A percentile compares a stretch with the other conserved stretches of the same genome.
phyloP scores from a whole-genome alignment of 2,113 vertebrate species.

The Egretta garzetta region DNA sequence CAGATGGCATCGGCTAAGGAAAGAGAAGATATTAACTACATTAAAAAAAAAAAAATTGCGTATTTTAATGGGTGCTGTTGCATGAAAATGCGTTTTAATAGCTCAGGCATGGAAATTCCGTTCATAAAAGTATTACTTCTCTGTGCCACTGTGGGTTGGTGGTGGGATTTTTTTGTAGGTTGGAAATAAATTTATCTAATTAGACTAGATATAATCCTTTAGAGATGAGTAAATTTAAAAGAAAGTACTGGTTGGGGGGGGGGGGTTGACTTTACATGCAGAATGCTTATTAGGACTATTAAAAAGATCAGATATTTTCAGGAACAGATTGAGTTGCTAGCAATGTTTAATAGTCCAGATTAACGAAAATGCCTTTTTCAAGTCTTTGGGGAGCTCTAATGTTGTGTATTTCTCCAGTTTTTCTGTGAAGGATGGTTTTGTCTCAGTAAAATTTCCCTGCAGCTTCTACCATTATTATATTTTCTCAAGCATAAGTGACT shows the following conservation, averaged over 20 bases:
- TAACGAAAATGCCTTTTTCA: not conserved
- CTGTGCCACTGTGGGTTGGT: not conserved
- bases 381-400: not conserved
- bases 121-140: not conserved
- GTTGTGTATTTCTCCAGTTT: not conserved
- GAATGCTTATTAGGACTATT: not conserved
- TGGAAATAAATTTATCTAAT: not conserved
- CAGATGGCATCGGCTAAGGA: not conserved
- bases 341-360: not conserved
- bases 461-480: not conserved
- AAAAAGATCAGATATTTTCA: not conserved
- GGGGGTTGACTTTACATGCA: not conserved
- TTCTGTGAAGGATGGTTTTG: not conserved
- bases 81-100: not conserved
- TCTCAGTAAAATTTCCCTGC: not conserved
- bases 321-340: not conserved
- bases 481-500: not conserved
- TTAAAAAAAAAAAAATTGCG: not conserved
- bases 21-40: not conserved
- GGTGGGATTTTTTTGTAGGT: not conserved
- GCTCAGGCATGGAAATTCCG: not conserved
- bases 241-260: not conserved
- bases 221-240: not conserved
- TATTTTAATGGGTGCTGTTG: not conserved
- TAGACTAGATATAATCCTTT: not conserved